Evolutionary conservation across 2,797 vertebrate species (phyloP).

Genomic region (Micrastur ruficollis): DNA sequence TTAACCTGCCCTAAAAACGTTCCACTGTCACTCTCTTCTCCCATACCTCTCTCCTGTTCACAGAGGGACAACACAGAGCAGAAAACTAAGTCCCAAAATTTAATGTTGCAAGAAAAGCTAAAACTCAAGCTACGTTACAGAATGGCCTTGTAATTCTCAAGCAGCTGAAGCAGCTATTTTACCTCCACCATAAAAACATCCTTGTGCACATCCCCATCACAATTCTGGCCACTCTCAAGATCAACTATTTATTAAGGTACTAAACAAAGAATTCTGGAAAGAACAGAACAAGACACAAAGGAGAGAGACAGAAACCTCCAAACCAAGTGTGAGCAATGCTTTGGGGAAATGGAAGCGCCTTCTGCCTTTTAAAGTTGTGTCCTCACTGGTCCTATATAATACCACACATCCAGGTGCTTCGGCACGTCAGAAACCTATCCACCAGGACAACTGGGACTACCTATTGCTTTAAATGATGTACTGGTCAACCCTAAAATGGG

Average conservation of each 20-base stretch:
- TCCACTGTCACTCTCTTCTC: background rate
- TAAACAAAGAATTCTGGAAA: background rate
- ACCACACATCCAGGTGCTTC: background rate
- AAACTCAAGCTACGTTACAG: background rate
- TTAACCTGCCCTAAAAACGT: slow-evolving; percentile 11
- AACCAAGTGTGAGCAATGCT: background rate
- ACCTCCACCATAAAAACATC: background rate
- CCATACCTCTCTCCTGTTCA: background rate
- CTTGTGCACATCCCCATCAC: background rate
- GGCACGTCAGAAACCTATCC: background rate
- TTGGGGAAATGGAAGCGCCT: background rate
- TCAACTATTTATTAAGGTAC: background rate
- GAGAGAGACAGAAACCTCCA: background rate
- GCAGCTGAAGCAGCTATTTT: background rate
- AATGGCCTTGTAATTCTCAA: background rate
- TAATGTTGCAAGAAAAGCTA: background rate
- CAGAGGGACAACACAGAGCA: background rate
- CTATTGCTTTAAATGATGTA: background rate
- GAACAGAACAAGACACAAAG: background rate
- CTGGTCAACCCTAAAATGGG: background rate
- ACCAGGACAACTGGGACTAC: background rate
- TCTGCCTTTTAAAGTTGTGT: background rate
- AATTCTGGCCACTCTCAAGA: background rate
- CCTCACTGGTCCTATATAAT: background rate
- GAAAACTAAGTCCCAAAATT: background rate